Evolutionary conservation across 2,888 invertebrate species (phyloP).

Genomic region (Epinotia ramella): DNA sequence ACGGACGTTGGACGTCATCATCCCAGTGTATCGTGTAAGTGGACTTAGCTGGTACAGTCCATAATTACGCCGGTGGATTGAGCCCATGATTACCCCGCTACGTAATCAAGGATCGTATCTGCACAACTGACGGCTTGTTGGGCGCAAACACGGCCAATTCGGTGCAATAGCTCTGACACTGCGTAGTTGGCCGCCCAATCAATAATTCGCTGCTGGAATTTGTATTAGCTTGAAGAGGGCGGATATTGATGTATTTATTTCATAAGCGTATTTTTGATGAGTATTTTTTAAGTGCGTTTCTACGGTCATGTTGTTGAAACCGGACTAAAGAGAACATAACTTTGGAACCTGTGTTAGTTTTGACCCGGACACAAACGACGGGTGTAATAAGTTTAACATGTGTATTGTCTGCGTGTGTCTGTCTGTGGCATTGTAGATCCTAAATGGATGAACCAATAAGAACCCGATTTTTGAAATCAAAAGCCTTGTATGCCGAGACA

Average conservation of each 20-base stretch:
- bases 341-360: neutral
- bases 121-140: constrained; percentile 42
- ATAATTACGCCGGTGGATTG: constrained; percentile 53
- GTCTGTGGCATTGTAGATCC: too few relatives aligned
- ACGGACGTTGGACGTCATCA: constrained; percentile 40
- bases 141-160: constrained; percentile 48
- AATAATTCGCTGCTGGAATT: constrained; percentile 19
- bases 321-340: neutral
- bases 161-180: constrained; percentile 29
- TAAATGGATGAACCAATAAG: too few relatives aligned
- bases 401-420: too few relatives aligned
- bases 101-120: constrained; percentile 47
- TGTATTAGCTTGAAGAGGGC: neutral
- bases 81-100: constrained; percentile 54
- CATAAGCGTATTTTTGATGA: neutral
- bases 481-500: too few relatives aligned
- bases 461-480: too few relatives aligned
- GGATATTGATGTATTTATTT: neutral
- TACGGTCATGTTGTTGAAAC: neutral
- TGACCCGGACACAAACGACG: too few relatives aligned
- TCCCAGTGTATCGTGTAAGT: constrained; percentile 34
- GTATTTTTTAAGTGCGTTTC: neutral
- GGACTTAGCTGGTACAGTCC: constrained; percentile 45
- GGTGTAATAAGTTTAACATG: too few relatives aligned
- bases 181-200: constrained; percentile 24